Conservation (phyloP, 2,888 invertebrate species). For the Steromphala cineraria region DNA sequence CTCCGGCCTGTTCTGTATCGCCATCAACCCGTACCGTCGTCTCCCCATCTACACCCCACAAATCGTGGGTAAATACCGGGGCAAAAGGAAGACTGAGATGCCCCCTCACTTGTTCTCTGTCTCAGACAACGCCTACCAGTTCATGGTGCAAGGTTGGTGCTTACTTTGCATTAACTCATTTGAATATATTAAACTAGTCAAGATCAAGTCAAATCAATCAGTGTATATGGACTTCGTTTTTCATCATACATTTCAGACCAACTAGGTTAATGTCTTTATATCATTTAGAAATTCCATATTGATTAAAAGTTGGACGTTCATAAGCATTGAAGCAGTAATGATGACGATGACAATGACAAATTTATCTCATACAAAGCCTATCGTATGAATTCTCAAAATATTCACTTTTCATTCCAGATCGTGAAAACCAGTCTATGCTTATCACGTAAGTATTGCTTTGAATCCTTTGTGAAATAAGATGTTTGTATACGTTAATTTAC, state of each 20-base stretch:
- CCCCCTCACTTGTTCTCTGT: slow-evolving; percentile 99
- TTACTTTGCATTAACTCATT: too few relatives aligned
- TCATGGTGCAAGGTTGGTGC: slow-evolving; percentile 95
- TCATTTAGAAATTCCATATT: not conserved
- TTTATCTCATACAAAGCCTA: too few relatives aligned
- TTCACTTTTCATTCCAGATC: slow-evolving; percentile 81
- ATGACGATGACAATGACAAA: too few relatives aligned
- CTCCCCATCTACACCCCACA: slow-evolving; percentile 98
- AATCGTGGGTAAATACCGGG: slow-evolving; percentile 98
- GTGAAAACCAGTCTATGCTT: slow-evolving; percentile 99
- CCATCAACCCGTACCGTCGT: slow-evolving; percentile 99
- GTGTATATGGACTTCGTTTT: not conserved
- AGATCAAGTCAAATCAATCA: too few relatives aligned
- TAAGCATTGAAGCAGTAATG: too few relatives aligned
- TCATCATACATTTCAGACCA: not conserved
- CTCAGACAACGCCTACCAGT: slow-evolving; percentile 99
- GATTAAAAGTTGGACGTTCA: too few relatives aligned
- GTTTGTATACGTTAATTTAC: too few relatives aligned
- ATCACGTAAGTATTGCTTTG: slow-evolving; percentile 89
- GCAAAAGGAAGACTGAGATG: slow-evolving; percentile 99
- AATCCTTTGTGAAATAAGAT: too few relatives aligned
- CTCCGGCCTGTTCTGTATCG: slow-evolving; percentile 99
- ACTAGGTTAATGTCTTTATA: not conserved
- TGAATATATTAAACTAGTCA: too few relatives aligned
- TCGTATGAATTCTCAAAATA: not conserved